Evolutionary conservation across 2,888 invertebrate genomes (phyloP), one percentile per base, ranked within the genome.

Genomic region (Imbricaverruca yamaguchii): DNA sequence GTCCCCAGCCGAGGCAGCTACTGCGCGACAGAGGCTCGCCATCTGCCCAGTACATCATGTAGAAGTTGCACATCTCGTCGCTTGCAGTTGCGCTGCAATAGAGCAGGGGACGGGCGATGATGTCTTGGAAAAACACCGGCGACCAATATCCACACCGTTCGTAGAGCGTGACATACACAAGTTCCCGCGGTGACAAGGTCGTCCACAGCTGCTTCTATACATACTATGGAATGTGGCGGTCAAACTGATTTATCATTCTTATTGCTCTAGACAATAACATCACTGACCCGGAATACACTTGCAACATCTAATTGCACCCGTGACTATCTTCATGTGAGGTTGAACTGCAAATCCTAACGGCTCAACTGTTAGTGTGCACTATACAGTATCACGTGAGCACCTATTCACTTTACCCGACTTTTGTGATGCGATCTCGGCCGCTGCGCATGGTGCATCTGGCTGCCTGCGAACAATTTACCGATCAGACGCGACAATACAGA

Each of bases 41-140:
- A 21, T 94, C 91, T 0, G 95, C 94, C 89, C 94, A 96, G 87
- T 96, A 96, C 94, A 96, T 95, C 1, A 96, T 87, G 87, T 96
- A 96, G 88, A 96, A 95, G 88, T 96, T 96, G 88, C 96, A 96
- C 96, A 96, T 96, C 88, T 96, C 96, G 85, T 96, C 94, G 18
- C 91, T 90, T 86, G 93, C 94, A 61, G 95, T 96, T 2, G 92
- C 90, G 0, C 94, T 93, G 87, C 18, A 79, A 56, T n/a, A 74
- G 55, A 74, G 18, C 21, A 55, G 9, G 39, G 0, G 12, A 59
- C 15, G 12, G 15, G 7, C 15, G 59, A 59, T 13, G 12, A 15
- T 39, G 39, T 4, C 39, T 39, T 39, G 59, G 12, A 1, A 59
- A 11, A 13, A 11, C 59, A 59, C 59, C 12, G 11, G 59, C 59